Base-by-base conservation (phyloP, 2,797 vertebrate species). In the Bradypodion pumilum region DNA sequence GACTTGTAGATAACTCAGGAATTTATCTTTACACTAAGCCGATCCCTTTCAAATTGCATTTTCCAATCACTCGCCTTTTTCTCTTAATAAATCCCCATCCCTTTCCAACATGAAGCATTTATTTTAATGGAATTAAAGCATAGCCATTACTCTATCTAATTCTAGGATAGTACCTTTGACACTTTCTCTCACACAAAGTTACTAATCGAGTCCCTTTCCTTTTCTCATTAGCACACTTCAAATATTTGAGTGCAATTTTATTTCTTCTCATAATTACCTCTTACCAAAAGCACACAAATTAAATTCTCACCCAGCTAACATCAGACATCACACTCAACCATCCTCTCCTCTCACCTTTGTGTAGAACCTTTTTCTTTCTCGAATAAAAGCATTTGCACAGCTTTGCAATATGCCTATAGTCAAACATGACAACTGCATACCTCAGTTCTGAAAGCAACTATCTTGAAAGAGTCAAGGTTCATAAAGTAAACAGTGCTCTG, bases 171-270 rank as follows among this genome's bases (percentile, higher is more conserved):
- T 82, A 83, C 81, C 72, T 66, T 87, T 78, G 76, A 75, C 77
- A 80, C 79, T 90, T 83, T 82, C 68, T 46, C 32, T 52, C 0
- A 7, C 82, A 62, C 80, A 81, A 25, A 10, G 86, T 82, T 87
- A 88, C 78, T 91, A 86, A 86, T 83, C 81, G 29, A 85, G 49
- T 85, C 74, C 74, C 66, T 0, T 78, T 0, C 0, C 35, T 46
- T 7, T 60, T 80, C 88, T 92, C 89, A 92, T 90, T 92, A 94
- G 89, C 76, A 74, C 10, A 60, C 87, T 74, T 92, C 90, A 91
- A 90, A 94, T 94, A 91, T 93, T 93, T 93, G 92, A 86, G 78
- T 37, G 84, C 37, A 46, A 83, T 91, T 92, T 90, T 69, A 87
- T 84, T 90, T 84, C 89, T 83, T 89, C 29, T 69, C 83, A 86